Evolutionary conservation across 2,113 vertebrate species (phyloP), one percentile per base, ranked within the genome.

Genomic region (Notarius lentiginosus): DNA sequence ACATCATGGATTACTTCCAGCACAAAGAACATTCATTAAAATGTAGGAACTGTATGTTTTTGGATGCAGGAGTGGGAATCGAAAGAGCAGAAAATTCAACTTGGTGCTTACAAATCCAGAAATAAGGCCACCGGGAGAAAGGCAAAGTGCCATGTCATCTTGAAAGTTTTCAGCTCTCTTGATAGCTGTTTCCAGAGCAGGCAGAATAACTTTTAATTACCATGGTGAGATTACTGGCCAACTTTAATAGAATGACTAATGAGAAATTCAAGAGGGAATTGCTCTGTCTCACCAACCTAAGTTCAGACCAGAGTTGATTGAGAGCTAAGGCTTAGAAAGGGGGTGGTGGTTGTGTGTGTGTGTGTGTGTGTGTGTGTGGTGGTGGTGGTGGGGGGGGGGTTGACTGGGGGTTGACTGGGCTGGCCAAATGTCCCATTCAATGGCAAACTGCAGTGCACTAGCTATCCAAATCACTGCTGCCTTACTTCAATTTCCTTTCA

Each of bases 191-290:
- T 89, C 65, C 75, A 80, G 68, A 83, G 70, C 30, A 86, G 80
- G 75, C 51, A 83, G 81, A 84, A 82, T n/a, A 93, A 92, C 90
- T 90, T 93, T 94, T 93, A 94, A 94, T 93, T 92, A 92, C 77
- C 24, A 87, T 76, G 89, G 63, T 12, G 24, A 90, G 88, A 84
- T 82, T 87, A 82, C 55, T 49, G 58, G 34, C 79, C 53, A 15
- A 17, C 51, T 82, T 85, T 82, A 82, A 90, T 87, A 88, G 86
- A 92, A 89, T 91, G 84, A 91, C 87, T 92, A 91, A 93, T 94
- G 89, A 92, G 89, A 90, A 91, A 88, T 91, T 83, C 83, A 87
- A 76, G 87, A 84, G 87, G 85, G 88, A 87, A 91, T 89, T 30
- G 14, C 79, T 89, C 70, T 80, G 83, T 87, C 88, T 87, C 51